These are phyloP conservation scores for Myotis pilosus DNA, from an alignment of 2,797 vertebrate species.

Conservation along the genomic window DNA sequence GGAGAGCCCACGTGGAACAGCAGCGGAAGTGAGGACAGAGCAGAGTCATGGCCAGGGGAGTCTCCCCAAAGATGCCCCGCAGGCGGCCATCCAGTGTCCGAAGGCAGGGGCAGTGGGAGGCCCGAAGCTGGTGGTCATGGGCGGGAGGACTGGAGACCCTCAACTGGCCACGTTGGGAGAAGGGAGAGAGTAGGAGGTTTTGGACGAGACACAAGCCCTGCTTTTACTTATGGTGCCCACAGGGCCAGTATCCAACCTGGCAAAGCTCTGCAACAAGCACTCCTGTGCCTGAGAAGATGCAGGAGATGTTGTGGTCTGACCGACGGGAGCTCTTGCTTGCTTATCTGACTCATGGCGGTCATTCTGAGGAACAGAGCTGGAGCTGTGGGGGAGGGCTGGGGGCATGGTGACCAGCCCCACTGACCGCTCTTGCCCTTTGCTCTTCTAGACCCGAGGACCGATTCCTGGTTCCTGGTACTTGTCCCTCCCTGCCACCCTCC, in stretches of 20 bases:
- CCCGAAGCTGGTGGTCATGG: too few species aligned
- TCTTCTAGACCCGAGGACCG: slow-evolving; percentile 85
- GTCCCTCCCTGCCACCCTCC: slow-evolving; percentile 78
- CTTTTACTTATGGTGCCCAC: slow-evolving; percentile 43
- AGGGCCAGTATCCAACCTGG: slow-evolving; percentile 69
- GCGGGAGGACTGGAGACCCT: background rate
- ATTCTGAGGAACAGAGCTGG: background rate
- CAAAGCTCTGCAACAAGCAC: slow-evolving; percentile 73
- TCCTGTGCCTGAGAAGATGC: slow-evolving; percentile 73
- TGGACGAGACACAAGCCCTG: background rate
- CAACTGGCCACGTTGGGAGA: background rate
- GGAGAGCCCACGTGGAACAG: background rate
- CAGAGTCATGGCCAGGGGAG: fast-evolving
- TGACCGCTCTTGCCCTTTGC: background rate
- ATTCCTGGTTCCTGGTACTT: slow-evolving; percentile 85
- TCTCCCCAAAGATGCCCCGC: fast-evolving
- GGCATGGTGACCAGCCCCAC: background rate
- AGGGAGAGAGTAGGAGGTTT: background rate
- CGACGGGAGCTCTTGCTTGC: background rate
- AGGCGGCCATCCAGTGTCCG: fast-evolving
- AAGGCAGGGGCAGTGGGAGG: too few species aligned
- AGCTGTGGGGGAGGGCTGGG: too few species aligned
- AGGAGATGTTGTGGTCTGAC: background rate
- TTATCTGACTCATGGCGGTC: background rate
- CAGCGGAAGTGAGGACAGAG: background rate